A percentile compares a stretch with the other conserved stretches of the same genome.
These are phyloP conservation scores for Chouioia cunea DNA, from an alignment of 2,888 invertebrate genomes.

Conservation along the genomic window DNA sequence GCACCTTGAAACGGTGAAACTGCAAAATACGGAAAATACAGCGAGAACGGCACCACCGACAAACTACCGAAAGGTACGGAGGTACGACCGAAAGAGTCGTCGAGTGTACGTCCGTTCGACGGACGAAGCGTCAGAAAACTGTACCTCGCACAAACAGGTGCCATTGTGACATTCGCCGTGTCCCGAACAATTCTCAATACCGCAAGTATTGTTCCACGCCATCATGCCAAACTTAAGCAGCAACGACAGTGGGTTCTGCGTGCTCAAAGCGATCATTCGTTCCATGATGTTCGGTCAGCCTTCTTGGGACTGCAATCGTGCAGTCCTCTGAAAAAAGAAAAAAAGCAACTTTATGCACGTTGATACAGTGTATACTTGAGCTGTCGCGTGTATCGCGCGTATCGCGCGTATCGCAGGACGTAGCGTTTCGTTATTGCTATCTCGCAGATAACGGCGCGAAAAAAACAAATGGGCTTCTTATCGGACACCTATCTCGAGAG, in stretches of 20 bases:
- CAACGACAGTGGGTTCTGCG: conserved; percentile 67
- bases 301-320: conserved; percentile 56
- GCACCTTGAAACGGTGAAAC: no score
- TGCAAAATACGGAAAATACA: no score
- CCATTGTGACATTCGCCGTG: conserved; percentile 93
- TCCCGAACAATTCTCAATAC: conserved; percentile 85
- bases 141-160: conserved; percentile 91
- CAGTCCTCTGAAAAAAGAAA: conserved; percentile 54
- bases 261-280: conserved; percentile 65
- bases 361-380: neutral
- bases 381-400: no score
- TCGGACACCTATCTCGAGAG: no score
- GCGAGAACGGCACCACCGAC: no score
- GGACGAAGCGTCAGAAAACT: neutral
- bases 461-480: no score
- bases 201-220: conserved; percentile 71
- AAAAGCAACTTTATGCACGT: neutral
- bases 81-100: no score
- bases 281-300: conserved; percentile 62
- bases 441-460: no score
- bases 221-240: conserved; percentile 66
- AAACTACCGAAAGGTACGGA: no score
- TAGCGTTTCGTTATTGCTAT: no score
- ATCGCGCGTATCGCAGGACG: no score
- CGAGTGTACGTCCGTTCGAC: neutral